Conservation (phyloP, 2,888 invertebrate genomes). For the Smittia aterrima region DNA sequence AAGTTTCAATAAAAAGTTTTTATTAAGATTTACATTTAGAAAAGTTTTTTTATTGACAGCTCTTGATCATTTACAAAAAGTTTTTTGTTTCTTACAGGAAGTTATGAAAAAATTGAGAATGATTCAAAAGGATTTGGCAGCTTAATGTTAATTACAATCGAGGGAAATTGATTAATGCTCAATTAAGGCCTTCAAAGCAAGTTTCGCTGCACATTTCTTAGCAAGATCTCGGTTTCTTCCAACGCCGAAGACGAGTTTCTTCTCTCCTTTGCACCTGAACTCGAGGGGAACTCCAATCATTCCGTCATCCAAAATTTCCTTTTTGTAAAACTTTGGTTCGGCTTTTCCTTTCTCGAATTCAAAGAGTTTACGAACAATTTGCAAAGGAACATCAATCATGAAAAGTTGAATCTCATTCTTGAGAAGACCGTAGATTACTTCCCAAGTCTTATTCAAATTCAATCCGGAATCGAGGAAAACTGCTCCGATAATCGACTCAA, state of each 20-base stretch:
- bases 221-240: slow-evolving; percentile 70
- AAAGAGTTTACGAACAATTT: slow-evolving; percentile 80
- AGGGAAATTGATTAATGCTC: background rate
- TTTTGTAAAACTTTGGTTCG: slow-evolving; percentile 62
- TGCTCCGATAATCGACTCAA: slow-evolving; percentile 89
- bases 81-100: background rate
- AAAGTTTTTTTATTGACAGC: background rate
- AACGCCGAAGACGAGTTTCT: slow-evolving; percentile 64
- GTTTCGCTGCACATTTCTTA: slow-evolving; percentile 75
- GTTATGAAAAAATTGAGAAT: background rate
- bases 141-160: no score
- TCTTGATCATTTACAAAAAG: background rate
- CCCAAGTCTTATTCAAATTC: slow-evolving; percentile 72
- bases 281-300: slow-evolving; percentile 63
- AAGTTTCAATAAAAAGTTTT: background rate
- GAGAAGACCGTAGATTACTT: slow-evolving; percentile 79
- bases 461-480: slow-evolving; percentile 83
- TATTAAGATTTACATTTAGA: background rate
- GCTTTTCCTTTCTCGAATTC: slow-evolving; percentile 71
- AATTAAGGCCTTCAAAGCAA: slow-evolving; percentile 57
- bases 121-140: no score
- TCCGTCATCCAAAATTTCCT: slow-evolving; percentile 45
- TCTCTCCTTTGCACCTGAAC: slow-evolving; percentile 60
- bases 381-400: slow-evolving; percentile 78
- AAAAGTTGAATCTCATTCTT: slow-evolving; percentile 81